Evolutionary conservation across 2,888 invertebrate genomes (phyloP), one percentile per base, ranked within the genome.

Genomic region (Leptinotarsa juncta): DNA sequence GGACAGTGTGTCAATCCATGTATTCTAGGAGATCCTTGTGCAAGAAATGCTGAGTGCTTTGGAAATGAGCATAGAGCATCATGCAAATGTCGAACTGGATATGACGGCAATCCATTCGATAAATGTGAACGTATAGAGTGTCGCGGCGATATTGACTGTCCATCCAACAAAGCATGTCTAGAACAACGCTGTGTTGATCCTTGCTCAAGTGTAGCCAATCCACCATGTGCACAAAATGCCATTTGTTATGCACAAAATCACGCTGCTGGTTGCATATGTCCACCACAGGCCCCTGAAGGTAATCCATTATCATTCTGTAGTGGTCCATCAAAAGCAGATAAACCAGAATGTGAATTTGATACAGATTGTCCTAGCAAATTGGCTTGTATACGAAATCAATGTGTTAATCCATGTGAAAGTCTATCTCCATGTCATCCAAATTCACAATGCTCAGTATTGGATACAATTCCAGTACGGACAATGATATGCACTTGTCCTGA

Each of bases 401-500:
- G 96, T 86, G 92, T 93, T 14, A 93, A 96, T 87, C 95, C 96
- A 42, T 96, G 96, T 85, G 89, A 89, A 16, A 92, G 91, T 83
- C 90, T 96, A 20, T 92, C 92, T 82, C 96, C 96, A 1, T 97
- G 96, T 82, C 90, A 92, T 67, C 90, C 91, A 73, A 92, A 92
- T 71, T 93, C 96, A 4, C 91, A 92, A 70, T 97, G 97, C 86
- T 93, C 93, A 74, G 96, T 96, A 15, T 90, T 96, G 18, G 95
- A 97, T 83, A 96, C 96, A 75, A 90, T 94, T 57, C 96, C 96
- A 26, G 94, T 96, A 70, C 90, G 96, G 79, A 96, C 96, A 4
- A 93, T 97, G 92, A 94, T 95, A 66, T 97, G 96, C 85, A 94
- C 95, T 73, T 96, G 96, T 83, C 95, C 96, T 0, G 94, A 94